These are phyloP conservation scores for Nesidiocoris tenuis DNA, from an alignment of 2,888 invertebrate species.

Conservation along the genomic window DNA sequence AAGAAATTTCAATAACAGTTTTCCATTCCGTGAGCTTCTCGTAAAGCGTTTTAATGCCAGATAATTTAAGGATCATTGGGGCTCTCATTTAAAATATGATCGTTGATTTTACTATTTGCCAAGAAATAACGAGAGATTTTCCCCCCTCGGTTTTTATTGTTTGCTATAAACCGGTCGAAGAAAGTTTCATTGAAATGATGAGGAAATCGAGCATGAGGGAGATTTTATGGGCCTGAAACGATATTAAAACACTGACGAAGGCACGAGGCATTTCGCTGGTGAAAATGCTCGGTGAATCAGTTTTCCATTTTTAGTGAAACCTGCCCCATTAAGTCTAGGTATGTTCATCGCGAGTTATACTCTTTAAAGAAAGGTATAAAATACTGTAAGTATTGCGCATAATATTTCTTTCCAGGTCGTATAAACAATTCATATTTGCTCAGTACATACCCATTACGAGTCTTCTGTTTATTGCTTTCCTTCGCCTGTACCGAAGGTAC, in stretches of 20 bases:
- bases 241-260: not conserved
- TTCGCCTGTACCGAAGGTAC: too few species aligned
- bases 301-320: not conserved
- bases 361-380: too few species aligned
- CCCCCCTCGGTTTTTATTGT: slow-evolving; percentile 11
- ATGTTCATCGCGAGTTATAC: too few species aligned
- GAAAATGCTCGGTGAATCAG: not conserved
- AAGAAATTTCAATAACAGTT: too few species aligned
- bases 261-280: not conserved
- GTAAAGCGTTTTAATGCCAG: not conserved
- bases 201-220: not conserved
- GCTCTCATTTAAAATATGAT: not conserved
- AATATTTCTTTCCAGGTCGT: too few species aligned
- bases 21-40: not conserved
- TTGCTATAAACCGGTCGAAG: slow-evolving; percentile 11
- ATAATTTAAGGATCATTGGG: not conserved
- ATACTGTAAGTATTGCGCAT: too few species aligned
- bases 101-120: not conserved
- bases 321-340: not conserved
- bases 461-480: too few species aligned
- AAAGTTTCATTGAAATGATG: slow-evolving; percentile 11
- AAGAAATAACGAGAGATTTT: not conserved
- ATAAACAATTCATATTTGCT: too few species aligned
- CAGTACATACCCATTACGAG: too few species aligned
- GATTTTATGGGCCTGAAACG: not conserved